Evolutionary conservation across 2,797 vertebrate genomes (phyloP).

Genomic region (Lacerta viridis): DNA sequence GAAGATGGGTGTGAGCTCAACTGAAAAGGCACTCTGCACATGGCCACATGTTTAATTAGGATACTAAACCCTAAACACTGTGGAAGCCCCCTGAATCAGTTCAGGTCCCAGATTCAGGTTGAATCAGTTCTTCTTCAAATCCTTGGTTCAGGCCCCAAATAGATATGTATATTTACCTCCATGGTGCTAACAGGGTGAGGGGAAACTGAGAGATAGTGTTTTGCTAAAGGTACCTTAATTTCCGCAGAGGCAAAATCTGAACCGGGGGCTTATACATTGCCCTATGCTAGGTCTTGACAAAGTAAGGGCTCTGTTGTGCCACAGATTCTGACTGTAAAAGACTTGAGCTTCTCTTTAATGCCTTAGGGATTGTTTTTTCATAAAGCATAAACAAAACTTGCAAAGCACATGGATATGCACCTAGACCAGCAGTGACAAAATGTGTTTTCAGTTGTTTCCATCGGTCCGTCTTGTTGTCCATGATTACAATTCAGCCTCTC

Average conservation of each 20-base stretch:
- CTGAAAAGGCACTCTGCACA: too few species aligned
- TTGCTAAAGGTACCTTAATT: background rate
- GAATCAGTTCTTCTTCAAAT: too few species aligned
- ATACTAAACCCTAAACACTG: too few species aligned
- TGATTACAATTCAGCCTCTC: constrained; percentile 56
- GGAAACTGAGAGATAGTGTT: background rate
- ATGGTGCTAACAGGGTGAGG: background rate
- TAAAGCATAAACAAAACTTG: constrained; percentile 54
- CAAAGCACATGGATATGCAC: constrained; percentile 32
- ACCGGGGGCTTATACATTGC: background rate
- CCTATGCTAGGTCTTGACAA: background rate
- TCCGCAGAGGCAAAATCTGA: background rate
- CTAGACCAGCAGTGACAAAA: constrained; percentile 59
- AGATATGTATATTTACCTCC: background rate
- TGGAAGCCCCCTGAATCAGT: too few species aligned
- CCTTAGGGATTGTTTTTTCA: constrained; percentile 33
- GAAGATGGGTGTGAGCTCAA: too few species aligned
- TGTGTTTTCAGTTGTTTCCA: constrained; percentile 55
- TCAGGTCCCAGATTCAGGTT: too few species aligned
- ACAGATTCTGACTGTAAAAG: constrained; percentile 36
- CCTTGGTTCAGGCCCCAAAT: background rate
- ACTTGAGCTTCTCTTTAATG: constrained; percentile 19
- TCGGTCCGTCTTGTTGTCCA: constrained; percentile 60
- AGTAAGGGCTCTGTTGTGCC: constrained; percentile 28
- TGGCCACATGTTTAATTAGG: too few species aligned